Evolutionary conservation across 2,888 invertebrate species (phyloP), one percentile per base, ranked within the genome.

Genomic region (Tenthredo livida): DNA sequence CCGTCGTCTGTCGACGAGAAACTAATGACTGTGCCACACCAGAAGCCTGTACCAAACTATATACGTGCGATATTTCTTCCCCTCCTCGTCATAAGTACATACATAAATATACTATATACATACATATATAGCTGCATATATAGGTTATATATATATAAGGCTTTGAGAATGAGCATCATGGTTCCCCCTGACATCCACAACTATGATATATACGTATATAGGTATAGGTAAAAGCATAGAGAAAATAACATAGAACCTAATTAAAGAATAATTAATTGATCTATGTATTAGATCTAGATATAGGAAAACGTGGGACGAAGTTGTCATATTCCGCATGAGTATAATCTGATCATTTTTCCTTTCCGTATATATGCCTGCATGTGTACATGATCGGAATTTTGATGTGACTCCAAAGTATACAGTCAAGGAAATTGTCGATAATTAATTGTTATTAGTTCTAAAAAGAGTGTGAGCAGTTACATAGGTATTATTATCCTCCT

Each of bases 11-110:
- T 61, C 61, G 25, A 25, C 61, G 61, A 61, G 61, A 25, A 54
- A 61, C 61, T 61, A 61, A 61, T 61, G 61, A 67, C 67, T 67
- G 33, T 33, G 67, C 21, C 67, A 67, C 67, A 67, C 67, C 67
- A 25, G 25, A 54, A 54, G 54, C 54, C 54, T n/a, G 61, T 61
- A 61, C 21, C 61, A 61, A 61, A 61, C 25, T 61, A 61, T 61
- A 61, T 67, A 67, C 15, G 67, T 33, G 67, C 67, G 67, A 67
- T 67, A 33, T 17, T 67, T 61, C 61, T 15, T 33, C 67, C 67
- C 33, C 67, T 67, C 67, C 67, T 67, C 65, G 25, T 29, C 65
- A 65, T 65, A 33, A 25, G 10, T 21, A 58, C 37, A 37, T 37
- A 37, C 37, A 37, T 7, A 37, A 37, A 37, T n/a, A 9, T 7